A percentile compares a stretch with the other conserved stretches of the same genome.
Conservation (phyloP, 1,140 invertebrate genomes). For the Eubasilissa regina region DNA sequence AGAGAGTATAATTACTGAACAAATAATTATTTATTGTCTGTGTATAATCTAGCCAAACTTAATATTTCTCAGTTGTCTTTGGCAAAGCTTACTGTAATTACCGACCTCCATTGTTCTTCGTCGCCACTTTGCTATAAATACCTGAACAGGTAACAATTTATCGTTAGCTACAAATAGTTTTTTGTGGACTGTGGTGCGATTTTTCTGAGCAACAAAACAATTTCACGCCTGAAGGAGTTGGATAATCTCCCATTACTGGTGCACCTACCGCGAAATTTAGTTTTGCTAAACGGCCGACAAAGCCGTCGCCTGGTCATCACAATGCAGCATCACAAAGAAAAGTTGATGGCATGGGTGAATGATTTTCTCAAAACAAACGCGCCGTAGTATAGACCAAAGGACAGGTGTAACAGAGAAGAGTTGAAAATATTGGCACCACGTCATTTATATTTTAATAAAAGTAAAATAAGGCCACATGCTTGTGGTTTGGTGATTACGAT, state of each 20-base stretch:
- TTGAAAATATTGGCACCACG: too few species aligned
- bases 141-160: not conserved
- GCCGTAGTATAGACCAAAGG: too few species aligned
- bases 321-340: constrained; percentile 5
- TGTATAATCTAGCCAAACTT: too few species aligned
- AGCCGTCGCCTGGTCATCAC: not conserved
- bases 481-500: too few species aligned
- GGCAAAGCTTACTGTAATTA: not conserved
- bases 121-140: too few species aligned
- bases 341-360: constrained; percentile 20
- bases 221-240: constrained; percentile 40
- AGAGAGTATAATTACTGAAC: too few species aligned
- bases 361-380: constrained; percentile 24
- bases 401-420: too few species aligned
- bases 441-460: too few species aligned
- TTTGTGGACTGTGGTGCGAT: not conserved
- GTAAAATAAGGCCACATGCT: too few species aligned
- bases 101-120: not conserved
- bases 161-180: constrained; percentile 14
- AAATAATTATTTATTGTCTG: too few species aligned
- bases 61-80: not conserved
- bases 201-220: constrained; percentile 30
- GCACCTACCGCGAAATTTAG: not conserved
- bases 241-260: constrained; percentile 32
- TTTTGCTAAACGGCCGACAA: constrained; percentile 5